These are phyloP conservation scores for Callinectes sapidus DNA, from an alignment of 2,888 invertebrate species.

Conservation along the genomic window DNA sequence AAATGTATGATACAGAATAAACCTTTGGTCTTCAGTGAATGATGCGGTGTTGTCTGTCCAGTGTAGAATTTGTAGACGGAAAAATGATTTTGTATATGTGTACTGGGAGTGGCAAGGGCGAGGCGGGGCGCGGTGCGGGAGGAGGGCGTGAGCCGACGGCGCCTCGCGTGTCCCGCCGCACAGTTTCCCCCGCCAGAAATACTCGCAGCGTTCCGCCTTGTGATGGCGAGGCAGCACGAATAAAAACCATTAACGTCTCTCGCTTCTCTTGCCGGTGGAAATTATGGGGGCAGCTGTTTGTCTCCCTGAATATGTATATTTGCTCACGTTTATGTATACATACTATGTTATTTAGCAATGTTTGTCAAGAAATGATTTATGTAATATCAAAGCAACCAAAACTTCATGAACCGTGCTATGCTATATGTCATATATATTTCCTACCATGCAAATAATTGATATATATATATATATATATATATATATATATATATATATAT, in stretches of 20 bases:
- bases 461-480: not conserved
- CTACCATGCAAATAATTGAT: not conserved
- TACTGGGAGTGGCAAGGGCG: not conserved
- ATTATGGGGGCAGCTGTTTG: slow-evolving; percentile 12
- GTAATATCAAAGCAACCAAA: not conserved
- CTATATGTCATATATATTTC: not conserved
- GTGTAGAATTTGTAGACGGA: not conserved
- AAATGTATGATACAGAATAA: not conserved
- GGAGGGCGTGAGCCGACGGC: not conserved
- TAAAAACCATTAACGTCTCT: slow-evolving; percentile 10
- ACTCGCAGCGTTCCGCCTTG: not conserved
- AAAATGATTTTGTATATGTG: not conserved
- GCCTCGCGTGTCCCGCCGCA: not conserved
- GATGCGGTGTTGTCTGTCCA: not conserved
- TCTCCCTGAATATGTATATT: not conserved
- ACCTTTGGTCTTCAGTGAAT: not conserved
- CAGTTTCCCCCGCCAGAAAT: not conserved
- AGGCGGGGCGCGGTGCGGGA: not conserved
- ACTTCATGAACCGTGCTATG: not conserved
- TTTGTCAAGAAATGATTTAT: not conserved
- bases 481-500: not conserved
- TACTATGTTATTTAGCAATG: not conserved
- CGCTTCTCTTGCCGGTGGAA: not conserved
- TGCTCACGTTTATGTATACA: not conserved
- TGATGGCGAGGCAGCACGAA: slow-evolving; percentile 9